phyloP scores from a whole-genome alignment of 2,888 invertebrate species.

The Gortyna flavago region DNA sequence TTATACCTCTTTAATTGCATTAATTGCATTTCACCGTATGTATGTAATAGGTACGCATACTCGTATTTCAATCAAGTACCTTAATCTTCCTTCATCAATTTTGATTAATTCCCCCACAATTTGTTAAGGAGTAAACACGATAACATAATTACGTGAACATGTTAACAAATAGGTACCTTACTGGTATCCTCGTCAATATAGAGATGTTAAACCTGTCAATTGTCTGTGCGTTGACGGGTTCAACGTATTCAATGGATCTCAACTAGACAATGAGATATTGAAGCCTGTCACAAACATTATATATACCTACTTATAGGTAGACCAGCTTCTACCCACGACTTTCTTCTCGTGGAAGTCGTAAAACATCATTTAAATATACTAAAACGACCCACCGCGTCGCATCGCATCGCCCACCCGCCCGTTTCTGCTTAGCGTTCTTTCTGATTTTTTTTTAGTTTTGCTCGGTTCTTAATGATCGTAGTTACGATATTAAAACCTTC shows the following conservation, averaged over 20 bases:
- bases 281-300: slow-evolving; percentile 23
- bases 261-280: slow-evolving; percentile 12
- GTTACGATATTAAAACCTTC: no score
- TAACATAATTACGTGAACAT: slow-evolving; percentile 10
- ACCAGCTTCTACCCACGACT: background rate
- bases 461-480: fast-evolving
- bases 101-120: slow-evolving; percentile 9
- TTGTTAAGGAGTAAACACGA: slow-evolving; percentile 15
- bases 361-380: background rate
- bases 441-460: background rate
- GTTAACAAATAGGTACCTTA: background rate
- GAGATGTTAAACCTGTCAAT: slow-evolving; percentile 22
- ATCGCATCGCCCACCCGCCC: background rate
- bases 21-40: background rate
- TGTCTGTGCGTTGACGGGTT: background rate
- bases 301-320: background rate
- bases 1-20: no score
- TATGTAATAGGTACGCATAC: background rate
- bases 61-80: slow-evolving; percentile 18
- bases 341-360: background rate
- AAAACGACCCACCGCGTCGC: no score
- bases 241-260: background rate
- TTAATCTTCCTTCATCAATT: slow-evolving; percentile 29
- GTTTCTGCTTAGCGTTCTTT: background rate
- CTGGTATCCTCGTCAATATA: slow-evolving; percentile 26